Evolutionary conservation across 2,888 invertebrate genomes (phyloP).

Genomic region (Onchidella celtica): DNA sequence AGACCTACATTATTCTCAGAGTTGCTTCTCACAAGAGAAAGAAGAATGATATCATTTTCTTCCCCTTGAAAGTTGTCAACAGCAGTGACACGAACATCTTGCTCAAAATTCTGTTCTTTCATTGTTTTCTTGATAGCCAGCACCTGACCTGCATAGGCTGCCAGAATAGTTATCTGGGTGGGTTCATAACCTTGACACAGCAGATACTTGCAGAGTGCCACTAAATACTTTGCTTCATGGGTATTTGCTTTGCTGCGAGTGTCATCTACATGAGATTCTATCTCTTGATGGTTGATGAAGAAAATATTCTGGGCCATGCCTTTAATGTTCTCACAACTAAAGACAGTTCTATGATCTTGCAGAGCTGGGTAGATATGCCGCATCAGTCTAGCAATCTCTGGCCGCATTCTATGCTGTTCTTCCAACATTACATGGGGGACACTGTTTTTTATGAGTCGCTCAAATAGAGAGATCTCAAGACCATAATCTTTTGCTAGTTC

Average conservation of each 20-base stretch:
- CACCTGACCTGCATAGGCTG: constrained; percentile 73
- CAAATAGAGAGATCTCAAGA: constrained; percentile 90
- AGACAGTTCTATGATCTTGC: constrained; percentile 61
- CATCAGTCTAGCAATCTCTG: constrained; percentile 66
- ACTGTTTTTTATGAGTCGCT: constrained; percentile 87
- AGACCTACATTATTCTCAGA: constrained; percentile 72
- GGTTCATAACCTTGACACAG: constrained; percentile 68
- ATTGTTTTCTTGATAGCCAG: constrained; percentile 52
- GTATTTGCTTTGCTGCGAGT: constrained; percentile 63
- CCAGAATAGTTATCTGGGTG: constrained; percentile 68
- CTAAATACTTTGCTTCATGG: constrained; percentile 67
- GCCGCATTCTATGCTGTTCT: constrained; percentile 82
- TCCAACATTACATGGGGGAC: constrained; percentile 83
- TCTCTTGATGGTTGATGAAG: constrained; percentile 64
- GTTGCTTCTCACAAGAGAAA: constrained; percentile 79
- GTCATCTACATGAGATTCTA: constrained; percentile 52
- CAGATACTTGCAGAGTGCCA: constrained; percentile 64
- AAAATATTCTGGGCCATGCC: constrained; percentile 64
- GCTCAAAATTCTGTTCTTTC: constrained; percentile 18
- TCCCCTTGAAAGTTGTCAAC: constrained; percentile 79
- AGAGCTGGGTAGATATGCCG: constrained; percentile 66
- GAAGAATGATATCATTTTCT: constrained; percentile 78
- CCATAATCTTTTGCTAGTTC: constrained; percentile 85
- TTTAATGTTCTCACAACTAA: constrained; percentile 53
- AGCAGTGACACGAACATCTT: constrained; percentile 64